Base-by-base conservation (phyloP, 2,888 invertebrate genomes). In the Pheosia tremula region DNA sequence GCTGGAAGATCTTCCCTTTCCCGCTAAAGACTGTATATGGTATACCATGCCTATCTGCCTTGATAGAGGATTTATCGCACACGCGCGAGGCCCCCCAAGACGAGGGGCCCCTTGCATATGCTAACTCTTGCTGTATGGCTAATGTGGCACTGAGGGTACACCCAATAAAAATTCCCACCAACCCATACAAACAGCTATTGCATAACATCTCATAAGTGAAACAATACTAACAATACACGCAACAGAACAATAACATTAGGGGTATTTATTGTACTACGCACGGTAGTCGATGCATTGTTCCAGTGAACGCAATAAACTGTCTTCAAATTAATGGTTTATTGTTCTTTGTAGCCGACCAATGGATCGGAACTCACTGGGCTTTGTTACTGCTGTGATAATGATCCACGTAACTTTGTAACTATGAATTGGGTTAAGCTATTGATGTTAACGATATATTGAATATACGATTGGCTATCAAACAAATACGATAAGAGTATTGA, bases 291-390 rank as follows among this genome's bases (percentile, higher is more conserved):
- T 75, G 82, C 79, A 87, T 87, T 88, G 86, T 86, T 83, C 79
- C 78, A 75, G 78, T 81, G 75, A 76, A 67, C 74, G 80, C 80
- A 77, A 83, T 86, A 87, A 86, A 85, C 80, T 84, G 83, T 86
- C 85, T 84, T 84, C 77, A 79, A 83, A 85, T 84, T 85, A 87
- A 86, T 87, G 81, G 84, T 83, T 84, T 85, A 89, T 89, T 86
- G 86, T 87, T 87, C 87, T 87, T 89, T 87, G 86, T 86, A 66
- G 80, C 67, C 73, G 80, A 67, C 76, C 85, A 87, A 87, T 89
- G 87, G 85, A 76, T 80, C 81, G 87, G 85, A 88, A 89, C 88
- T 69, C 69, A 77, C 69, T 71, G 71, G 67, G 80, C 80, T 83
- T 84, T 82, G 83, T 83, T 75, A 75, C 72, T 67, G 78, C 78